Percentiles rank a stretch among this genome's conserved stretches.
These are phyloP conservation scores for Microctonus aethiopoides DNA, from an alignment of 2,888 invertebrate genomes.

Conservation along the genomic window DNA sequence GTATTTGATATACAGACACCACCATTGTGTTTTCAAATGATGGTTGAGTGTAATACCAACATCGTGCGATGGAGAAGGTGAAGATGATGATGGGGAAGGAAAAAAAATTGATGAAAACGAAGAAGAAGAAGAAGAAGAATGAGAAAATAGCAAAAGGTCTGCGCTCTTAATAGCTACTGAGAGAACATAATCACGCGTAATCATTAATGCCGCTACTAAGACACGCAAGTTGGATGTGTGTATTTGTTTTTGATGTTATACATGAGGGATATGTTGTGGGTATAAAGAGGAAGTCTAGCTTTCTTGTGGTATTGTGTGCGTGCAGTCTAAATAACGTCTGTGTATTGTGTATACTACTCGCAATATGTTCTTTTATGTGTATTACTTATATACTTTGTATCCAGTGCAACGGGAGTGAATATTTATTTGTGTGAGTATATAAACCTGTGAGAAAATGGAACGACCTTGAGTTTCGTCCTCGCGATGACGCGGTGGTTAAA, in stretches of 20 bases:
- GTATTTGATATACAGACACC: conserved; percentile 24
- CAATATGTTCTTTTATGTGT: not conserved
- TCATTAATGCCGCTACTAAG: conserved; percentile 38
- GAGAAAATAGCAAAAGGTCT: conserved; percentile 13
- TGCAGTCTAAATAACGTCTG: conserved; percentile 13
- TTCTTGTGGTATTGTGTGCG: conserved; percentile 28
- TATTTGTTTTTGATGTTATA: no score
- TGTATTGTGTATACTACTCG: conserved; percentile 23
- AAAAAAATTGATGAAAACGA: not conserved
- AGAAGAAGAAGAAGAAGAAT: conserved; percentile 6
- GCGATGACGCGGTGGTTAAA: conserved; percentile 22
- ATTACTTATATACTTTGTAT: not conserved
- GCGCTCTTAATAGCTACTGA: conserved; percentile 42
- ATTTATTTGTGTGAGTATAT: not conserved
- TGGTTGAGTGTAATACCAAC: conserved; percentile 2
- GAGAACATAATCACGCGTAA: conserved; percentile 44
- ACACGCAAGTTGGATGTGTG: conserved; percentile 15
- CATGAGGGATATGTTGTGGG: conserved; percentile 5
- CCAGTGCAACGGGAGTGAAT: conserved; percentile 32
- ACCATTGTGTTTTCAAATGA: conserved; percentile 33
- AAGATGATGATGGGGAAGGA: not conserved
- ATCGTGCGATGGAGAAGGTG: conserved; percentile 12
- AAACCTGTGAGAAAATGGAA: conserved; percentile 56
- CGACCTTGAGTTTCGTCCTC: conserved; percentile 61
- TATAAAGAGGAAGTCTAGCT: conserved; percentile 36